Percentiles rank a stretch among this genome's conserved stretches.
Evolutionary conservation across 2,888 invertebrate species (phyloP).

Genomic region (Sussaba pulchella): DNA sequence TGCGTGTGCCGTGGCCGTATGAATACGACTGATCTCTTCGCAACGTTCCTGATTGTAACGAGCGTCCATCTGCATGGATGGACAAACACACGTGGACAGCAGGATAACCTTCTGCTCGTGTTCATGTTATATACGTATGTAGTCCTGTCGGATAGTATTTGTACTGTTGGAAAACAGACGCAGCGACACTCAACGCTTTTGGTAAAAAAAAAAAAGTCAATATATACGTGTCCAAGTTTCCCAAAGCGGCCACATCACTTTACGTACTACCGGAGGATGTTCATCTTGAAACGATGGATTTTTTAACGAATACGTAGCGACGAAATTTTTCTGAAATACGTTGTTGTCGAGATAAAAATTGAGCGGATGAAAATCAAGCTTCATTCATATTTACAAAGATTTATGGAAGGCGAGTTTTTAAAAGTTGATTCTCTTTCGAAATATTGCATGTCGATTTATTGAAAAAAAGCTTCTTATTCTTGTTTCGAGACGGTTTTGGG

Average conservation of each 20-base stretch:
- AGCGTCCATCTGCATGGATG: constrained; percentile 65
- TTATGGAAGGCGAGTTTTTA: too few relatives aligned
- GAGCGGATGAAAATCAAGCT: too few relatives aligned
- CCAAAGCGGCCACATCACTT: constrained; percentile 49
- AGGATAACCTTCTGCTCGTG: constrained; percentile 54
- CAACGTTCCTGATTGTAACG: constrained; percentile 70
- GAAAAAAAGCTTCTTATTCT: too few relatives aligned
- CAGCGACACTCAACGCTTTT: constrained; percentile 35
- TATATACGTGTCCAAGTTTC: constrained; percentile 65
- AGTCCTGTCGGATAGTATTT: constrained; percentile 36
- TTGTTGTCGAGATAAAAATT: too few relatives aligned
- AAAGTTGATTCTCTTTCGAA: too few relatives aligned
- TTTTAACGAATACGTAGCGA: neutral
- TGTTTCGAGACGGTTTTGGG: too few relatives aligned
- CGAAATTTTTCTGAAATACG: neutral
- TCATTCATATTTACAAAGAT: neutral
- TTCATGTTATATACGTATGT: constrained; percentile 30
- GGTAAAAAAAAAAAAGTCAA: constrained; percentile 55
- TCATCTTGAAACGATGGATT: neutral
- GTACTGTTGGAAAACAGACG: constrained; percentile 21
- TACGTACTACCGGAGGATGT: constrained; percentile 12
- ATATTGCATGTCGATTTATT: too few relatives aligned
- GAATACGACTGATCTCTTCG: constrained; percentile 66
- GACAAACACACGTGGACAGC: constrained; percentile 57
- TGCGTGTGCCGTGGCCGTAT: constrained; percentile 57